Evolutionary conservation across 2,888 invertebrate genomes (phyloP), one percentile per base, ranked within the genome.

Genomic region (Calameuta idolon): DNA sequence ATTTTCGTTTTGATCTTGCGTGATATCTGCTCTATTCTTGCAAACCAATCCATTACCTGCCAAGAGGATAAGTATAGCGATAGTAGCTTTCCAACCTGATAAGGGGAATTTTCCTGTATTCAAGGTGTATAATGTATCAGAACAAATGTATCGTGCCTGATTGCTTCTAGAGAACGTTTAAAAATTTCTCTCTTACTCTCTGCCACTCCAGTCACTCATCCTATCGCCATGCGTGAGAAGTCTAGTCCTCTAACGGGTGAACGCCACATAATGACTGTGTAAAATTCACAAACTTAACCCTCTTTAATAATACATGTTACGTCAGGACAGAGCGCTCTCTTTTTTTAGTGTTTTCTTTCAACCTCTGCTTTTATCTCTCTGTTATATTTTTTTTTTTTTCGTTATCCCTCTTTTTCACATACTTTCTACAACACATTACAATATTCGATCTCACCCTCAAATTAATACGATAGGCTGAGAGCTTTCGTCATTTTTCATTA

Each of bases 1-100:
- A 74, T 33, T 34, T 74, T n/a, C 30, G 34, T 40, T 40, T 35
- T 35, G 23, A 74, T 74, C 37, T 74, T 23, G 74, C 74, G 74
- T 74, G 74, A 30, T 30, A 74, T 74, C 35, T 40, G 74, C n/a
- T 34, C 30, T 74, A 74, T 33, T 55, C 74, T 30, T 15, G 31
- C 74, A 34, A 74, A 74, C 74, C 74, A 74, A 74, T 74, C 74
- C 74, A 74, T 74, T 74, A 74, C 35, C 74, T 3, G 74, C 35
- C 5, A 74, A 74, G 74, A 34, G 35, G 74, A 34, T 74, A 55
- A 23, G 23, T 55, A 55, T 55, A 55, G 55, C 23, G 74, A 23
- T 74, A n/a, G 37, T 74, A 33, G 1, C 23, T 55, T 74, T 34
- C 23, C 74, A 4, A 74, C 23, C 74, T n/a, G 74, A 35, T 35